Evolutionary conservation across 2,888 invertebrate genomes (phyloP).

Genomic region (Eumacrocentrus americanus): DNA sequence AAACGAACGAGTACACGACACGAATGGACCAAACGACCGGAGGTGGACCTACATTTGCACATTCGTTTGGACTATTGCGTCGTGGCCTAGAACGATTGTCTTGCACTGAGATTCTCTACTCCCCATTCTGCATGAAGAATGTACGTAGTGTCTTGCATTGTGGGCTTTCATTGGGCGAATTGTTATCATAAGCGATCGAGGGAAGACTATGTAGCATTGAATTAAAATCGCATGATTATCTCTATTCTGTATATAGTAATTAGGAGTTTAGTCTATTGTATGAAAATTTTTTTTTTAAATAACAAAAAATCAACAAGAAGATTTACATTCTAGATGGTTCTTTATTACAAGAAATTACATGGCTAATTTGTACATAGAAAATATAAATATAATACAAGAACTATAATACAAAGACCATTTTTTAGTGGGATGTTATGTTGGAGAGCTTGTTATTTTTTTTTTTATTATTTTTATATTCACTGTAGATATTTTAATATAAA

Average conservation of each 20-base stretch:
- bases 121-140: conserved; percentile 14
- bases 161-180: conserved; percentile 8
- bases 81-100: conserved; percentile 32
- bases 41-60: conserved; percentile 46
- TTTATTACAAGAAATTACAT: conserved; percentile 62
- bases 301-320: not conserved
- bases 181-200: no score
- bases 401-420: conserved; percentile 56
- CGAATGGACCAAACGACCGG: conserved; percentile 38
- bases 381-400: conserved; percentile 61
- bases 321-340: conserved; percentile 37
- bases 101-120: conserved; percentile 1
- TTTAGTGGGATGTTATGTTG: conserved; percentile 45
- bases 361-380: conserved; percentile 61
- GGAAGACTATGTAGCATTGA: no score
- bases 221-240: no score
- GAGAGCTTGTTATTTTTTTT: conserved; percentile 32
- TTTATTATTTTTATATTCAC: conserved; percentile 16
- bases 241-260: not conserved
- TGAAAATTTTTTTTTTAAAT: not conserved
- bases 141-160: not conserved
- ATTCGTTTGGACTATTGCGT: conserved; percentile 33
- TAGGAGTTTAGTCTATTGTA: not conserved
- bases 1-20: conserved; percentile 28
- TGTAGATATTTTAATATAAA: conserved; percentile 13